phyloP scores from a whole-genome alignment of 2,113 vertebrate genomes.

The Salvator merianae region DNA sequence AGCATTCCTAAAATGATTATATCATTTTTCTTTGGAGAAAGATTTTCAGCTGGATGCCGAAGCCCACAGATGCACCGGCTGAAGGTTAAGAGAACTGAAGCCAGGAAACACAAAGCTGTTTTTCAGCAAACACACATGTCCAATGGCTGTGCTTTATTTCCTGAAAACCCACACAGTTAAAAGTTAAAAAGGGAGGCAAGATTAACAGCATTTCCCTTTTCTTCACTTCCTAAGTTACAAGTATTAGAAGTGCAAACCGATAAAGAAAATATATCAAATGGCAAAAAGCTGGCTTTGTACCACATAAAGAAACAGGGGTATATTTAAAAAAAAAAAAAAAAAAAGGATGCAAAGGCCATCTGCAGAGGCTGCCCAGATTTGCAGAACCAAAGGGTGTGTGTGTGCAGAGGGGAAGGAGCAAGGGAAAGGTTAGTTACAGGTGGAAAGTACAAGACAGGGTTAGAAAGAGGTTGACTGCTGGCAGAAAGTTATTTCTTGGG shows the following conservation, averaged over 20 bases:
- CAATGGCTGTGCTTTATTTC: neutral
- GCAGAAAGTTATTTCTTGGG: slow-evolving; percentile 42
- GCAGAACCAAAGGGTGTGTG: neutral
- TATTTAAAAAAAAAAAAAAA: neutral
- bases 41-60: neutral
- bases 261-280: neutral
- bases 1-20: slow-evolving; percentile 52
- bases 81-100: slow-evolving; percentile 44
- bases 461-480: slow-evolving; percentile 17
- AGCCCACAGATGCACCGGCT: slow-evolving; percentile 31
- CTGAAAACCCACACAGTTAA: neutral
- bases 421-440: neutral
- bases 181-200: neutral
- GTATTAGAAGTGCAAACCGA: neutral
- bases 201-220: neutral
- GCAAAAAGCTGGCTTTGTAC: neutral
- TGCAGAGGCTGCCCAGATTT: neutral
- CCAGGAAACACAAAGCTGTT: slow-evolving; percentile 8
- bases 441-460: slow-evolving; percentile 14
- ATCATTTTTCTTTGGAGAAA: slow-evolving; percentile 59
- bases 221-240: neutral
- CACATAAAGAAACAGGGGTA: neutral
- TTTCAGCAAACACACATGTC: slow-evolving; percentile 29
- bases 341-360: neutral
- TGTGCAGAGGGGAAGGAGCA: too few relatives aligned